Conservation (phyloP, 2,797 vertebrate genomes). For the Gouania willdenowi region DNA sequence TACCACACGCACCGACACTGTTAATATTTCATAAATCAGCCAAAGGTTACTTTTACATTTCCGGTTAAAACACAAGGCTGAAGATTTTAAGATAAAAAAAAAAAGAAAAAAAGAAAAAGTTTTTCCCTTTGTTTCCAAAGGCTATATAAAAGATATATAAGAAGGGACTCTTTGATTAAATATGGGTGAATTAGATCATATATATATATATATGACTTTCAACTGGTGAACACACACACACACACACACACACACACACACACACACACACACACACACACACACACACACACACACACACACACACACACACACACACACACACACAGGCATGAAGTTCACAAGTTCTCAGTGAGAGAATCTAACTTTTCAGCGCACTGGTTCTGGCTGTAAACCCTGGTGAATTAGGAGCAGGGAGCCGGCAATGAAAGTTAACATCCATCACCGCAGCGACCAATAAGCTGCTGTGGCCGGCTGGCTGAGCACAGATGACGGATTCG, state of each 20-base stretch:
- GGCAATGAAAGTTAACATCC: slow-evolving; percentile 72
- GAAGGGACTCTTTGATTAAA: too few species aligned
- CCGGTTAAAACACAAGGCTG: too few species aligned
- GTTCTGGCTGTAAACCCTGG: slow-evolving; percentile 52
- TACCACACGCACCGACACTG: slow-evolving; percentile 65
- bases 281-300: too few species aligned
- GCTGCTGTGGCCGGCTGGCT: slow-evolving; percentile 66
- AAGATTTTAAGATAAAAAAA: background rate
- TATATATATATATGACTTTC: too few species aligned
- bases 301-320: background rate
- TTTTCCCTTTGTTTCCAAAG: too few species aligned
- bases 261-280: too few species aligned
- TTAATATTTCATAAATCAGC: slow-evolving; percentile 76
- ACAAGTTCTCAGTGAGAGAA: slow-evolving; percentile 35
- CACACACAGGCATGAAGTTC: background rate
- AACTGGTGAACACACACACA: too few species aligned
- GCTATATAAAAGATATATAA: too few species aligned
- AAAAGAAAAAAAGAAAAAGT: background rate
- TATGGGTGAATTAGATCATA: too few species aligned
- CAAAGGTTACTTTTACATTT: slow-evolving; percentile 66
- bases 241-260: too few species aligned
- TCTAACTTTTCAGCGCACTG: slow-evolving; percentile 42
- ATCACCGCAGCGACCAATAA: slow-evolving; percentile 71
- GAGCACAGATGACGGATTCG: slow-evolving; percentile 75
- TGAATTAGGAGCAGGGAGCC: slow-evolving; percentile 64